These are phyloP conservation scores for Calliphora vomitoria DNA, from an alignment of 2,888 invertebrate genomes.

Conservation along the genomic window DNA sequence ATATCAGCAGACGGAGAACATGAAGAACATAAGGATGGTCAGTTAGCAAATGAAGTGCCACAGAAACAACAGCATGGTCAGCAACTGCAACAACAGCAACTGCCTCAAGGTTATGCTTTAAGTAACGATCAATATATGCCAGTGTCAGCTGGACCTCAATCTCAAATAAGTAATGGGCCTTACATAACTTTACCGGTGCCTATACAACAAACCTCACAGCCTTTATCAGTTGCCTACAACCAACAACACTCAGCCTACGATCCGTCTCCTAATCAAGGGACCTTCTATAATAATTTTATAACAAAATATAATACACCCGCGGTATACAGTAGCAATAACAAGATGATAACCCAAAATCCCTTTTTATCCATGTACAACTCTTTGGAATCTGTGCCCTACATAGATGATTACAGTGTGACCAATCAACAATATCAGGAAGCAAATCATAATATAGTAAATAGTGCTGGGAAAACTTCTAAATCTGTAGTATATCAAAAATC, in stretches of 20 bases:
- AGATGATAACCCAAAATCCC: constrained; percentile 51
- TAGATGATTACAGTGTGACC: constrained; percentile 39
- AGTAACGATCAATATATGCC: constrained; percentile 11
- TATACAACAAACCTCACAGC: constrained; percentile 20
- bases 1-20: constrained; percentile 72
- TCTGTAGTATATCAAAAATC: constrained; percentile 12
- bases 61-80: constrained; percentile 1
- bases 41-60: constrained; percentile 33
- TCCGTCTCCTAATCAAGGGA: not conserved
- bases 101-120: constrained; percentile 16
- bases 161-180: not conserved
- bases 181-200: not conserved
- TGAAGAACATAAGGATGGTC: constrained; percentile 7
- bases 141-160: not conserved
- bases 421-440: constrained; percentile 39
- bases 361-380: constrained; percentile 40
- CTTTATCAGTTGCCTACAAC: constrained; percentile 6
- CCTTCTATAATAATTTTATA: constrained; percentile 26
- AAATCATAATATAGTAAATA: constrained; percentile 26
- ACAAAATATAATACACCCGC: constrained; percentile 35
- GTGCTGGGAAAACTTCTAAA: constrained; percentile 2
- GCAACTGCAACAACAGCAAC: constrained; percentile 3
- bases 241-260: not conserved
- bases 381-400: constrained; percentile 36
- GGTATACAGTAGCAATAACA: not conserved